Evolutionary conservation across 2,797 vertebrate species (phyloP).

Genomic region (Hylomyscus alleni): DNA sequence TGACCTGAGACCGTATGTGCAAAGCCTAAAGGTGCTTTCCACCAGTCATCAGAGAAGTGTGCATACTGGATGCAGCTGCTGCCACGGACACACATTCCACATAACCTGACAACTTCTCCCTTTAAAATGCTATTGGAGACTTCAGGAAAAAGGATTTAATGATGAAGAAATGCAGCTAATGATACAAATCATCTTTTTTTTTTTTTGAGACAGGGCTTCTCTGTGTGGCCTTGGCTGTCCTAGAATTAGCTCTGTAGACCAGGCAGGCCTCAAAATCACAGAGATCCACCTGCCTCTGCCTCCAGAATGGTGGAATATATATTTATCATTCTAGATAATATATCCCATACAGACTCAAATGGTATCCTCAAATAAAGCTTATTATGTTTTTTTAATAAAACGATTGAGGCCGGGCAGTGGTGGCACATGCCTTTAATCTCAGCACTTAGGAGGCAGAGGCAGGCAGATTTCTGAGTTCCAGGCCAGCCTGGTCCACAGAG

Average conservation of each 20-base stretch:
- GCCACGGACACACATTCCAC: background rate
- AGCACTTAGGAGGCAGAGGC: too few relatives aligned
- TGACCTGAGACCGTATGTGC: background rate
- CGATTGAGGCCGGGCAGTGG: background rate
- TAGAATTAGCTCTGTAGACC: too few relatives aligned
- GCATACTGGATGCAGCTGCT: background rate
- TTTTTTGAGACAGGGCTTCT: too few relatives aligned
- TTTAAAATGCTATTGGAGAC: background rate
- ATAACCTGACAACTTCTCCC: background rate
- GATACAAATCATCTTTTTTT: too few relatives aligned
- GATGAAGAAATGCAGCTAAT: background rate
- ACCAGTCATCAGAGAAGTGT: background rate
- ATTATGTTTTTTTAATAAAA: slow-evolving; percentile 30
- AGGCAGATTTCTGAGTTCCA: too few relatives aligned
- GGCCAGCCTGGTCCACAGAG: too few relatives aligned
- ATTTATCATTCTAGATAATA: slow-evolving; percentile 48
- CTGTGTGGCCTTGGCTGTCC: too few relatives aligned
- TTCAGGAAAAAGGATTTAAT: slow-evolving; percentile 1
- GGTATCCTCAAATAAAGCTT: slow-evolving; percentile 52
- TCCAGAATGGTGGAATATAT: slow-evolving; percentile 29
- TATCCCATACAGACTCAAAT: slow-evolving; percentile 33
- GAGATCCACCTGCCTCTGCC: too few relatives aligned
- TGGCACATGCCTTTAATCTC: too few relatives aligned
- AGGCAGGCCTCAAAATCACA: too few relatives aligned
- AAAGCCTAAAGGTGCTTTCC: background rate